Evolutionary conservation across 2,888 invertebrate species (phyloP).

Genomic region (Hirtodrosophila alboralis): DNA sequence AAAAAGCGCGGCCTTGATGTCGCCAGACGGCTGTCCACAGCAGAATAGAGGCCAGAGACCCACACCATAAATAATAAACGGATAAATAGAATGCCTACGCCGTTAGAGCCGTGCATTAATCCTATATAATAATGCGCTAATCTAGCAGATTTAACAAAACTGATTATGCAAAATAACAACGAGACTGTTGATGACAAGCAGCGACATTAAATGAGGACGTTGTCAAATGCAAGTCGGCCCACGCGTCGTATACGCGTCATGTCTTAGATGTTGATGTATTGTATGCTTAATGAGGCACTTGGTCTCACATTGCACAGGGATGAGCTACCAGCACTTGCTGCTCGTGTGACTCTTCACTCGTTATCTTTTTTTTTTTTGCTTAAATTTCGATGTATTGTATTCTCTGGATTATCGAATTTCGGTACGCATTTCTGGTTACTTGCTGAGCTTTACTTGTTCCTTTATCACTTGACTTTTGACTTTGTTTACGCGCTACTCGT

Average conservation of each 20-base stretch:
- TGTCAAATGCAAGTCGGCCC: conserved; percentile 42
- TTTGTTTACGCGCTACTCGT: too few species aligned
- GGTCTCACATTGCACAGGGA: too few species aligned
- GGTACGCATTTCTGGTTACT: too few species aligned
- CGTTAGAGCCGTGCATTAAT: conserved; percentile 42
- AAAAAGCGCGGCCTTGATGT: conserved; percentile 63
- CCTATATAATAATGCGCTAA: conserved; percentile 61
- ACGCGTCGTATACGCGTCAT: conserved; percentile 49
- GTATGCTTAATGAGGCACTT: conserved; percentile 20
- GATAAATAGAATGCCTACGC: conserved; percentile 8
- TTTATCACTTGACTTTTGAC: too few species aligned
- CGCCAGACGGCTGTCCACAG: conserved; percentile 38
- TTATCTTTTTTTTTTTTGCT: background rate
- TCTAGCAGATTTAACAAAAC: conserved; percentile 65
- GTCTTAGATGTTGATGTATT: conserved; percentile 26
- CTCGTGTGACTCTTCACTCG: background rate
- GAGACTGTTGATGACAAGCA: conserved; percentile 11
- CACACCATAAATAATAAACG: conserved; percentile 3
- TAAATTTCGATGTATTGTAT: too few species aligned
- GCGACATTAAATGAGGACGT: conserved; percentile 12
- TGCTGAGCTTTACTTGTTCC: too few species aligned
- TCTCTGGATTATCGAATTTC: too few species aligned
- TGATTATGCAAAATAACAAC: conserved; percentile 52
- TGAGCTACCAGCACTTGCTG: too few species aligned
- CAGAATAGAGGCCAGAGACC: conserved; percentile 36